phyloP scores from a whole-genome alignment of 1,140 invertebrate species.

The Nomia melanderi region DNA sequence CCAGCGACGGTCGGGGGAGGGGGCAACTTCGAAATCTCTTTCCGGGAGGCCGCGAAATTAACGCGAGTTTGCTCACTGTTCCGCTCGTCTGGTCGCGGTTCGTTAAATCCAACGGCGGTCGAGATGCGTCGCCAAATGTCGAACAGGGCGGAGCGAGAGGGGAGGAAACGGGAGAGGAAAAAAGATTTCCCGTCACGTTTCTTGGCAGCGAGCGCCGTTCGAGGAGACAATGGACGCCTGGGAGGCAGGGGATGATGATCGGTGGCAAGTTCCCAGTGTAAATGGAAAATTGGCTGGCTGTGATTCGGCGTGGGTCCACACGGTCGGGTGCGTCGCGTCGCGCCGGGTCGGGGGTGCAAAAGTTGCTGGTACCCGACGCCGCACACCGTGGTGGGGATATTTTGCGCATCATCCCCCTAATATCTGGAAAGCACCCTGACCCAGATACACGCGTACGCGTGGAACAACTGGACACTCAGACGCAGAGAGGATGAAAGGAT shows the following conservation, averaged over 20 bases:
- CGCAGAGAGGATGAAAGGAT: slow-evolving; percentile 30
- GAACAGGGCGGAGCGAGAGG: neutral
- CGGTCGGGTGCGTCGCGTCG: neutral
- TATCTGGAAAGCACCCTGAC: slow-evolving; percentile 77
- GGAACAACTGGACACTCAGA: slow-evolving; percentile 32
- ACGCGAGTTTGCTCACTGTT: neutral
- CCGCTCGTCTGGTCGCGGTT: neutral
- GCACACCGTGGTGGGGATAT: slow-evolving; percentile 72
- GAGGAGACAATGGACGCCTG: neutral
- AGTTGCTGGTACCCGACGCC: slow-evolving; percentile 42
- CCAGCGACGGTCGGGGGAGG: no score
- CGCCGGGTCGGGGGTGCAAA: slow-evolving; percentile 40
- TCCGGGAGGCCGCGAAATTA: neutral
- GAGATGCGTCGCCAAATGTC: neutral
- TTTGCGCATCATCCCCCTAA: slow-evolving; percentile 79
- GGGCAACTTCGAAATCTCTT: neutral
- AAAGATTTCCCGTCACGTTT: neutral
- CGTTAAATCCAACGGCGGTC: neutral
- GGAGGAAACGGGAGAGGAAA: neutral
- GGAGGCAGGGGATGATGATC: neutral
- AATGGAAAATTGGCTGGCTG: slow-evolving; percentile 23
- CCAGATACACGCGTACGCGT: slow-evolving; percentile 64
- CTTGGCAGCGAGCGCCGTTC: neutral
- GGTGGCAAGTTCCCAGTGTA: neutral
- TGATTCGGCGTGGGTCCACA: slow-evolving; percentile 29